These are phyloP conservation scores for Mustela nigripes DNA, from an alignment of 2,113 vertebrate genomes.

Conservation along the genomic window DNA sequence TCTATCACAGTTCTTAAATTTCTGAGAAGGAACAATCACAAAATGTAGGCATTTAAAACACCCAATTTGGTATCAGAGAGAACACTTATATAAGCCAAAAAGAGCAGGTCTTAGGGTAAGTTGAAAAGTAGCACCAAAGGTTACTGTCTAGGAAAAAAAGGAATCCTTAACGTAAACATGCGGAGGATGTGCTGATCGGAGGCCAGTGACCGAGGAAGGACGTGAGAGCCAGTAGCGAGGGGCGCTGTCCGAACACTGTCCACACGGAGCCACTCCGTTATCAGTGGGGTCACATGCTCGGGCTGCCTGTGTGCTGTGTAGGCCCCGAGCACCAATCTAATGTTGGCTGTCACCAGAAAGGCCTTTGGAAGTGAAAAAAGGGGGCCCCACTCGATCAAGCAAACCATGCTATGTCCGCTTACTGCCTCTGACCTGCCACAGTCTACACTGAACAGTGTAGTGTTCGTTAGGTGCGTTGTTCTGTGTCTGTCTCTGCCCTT, in stretches of 20 bases:
- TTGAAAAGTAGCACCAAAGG: not conserved
- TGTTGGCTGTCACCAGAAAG: not conserved
- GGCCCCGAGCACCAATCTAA: not conserved
- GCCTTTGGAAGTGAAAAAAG: not conserved
- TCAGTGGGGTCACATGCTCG: not conserved
- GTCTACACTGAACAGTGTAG: not conserved
- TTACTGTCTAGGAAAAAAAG: not conserved
- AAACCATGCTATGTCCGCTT: not conserved
- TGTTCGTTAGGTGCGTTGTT: not conserved
- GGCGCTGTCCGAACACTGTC: not conserved
- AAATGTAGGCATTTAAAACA: slow-evolving; percentile 32
- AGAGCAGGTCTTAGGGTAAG: not conserved
- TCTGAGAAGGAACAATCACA: slow-evolving; percentile 16
- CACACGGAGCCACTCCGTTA: not conserved
- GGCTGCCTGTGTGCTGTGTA: not conserved
- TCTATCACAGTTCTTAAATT: not conserved
- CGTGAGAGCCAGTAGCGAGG: not conserved
- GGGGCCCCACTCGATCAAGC: not conserved
- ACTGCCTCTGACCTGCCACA: not conserved
- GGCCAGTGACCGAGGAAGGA: not conserved
- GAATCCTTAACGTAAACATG: not conserved
- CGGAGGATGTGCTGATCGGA: not conserved
- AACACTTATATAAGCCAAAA: not conserved
- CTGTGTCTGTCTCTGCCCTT: not conserved
- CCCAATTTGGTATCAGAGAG: not conserved